Evolutionary conservation across 2,888 invertebrate species (phyloP).

Genomic region (Ceramica pisi): DNA sequence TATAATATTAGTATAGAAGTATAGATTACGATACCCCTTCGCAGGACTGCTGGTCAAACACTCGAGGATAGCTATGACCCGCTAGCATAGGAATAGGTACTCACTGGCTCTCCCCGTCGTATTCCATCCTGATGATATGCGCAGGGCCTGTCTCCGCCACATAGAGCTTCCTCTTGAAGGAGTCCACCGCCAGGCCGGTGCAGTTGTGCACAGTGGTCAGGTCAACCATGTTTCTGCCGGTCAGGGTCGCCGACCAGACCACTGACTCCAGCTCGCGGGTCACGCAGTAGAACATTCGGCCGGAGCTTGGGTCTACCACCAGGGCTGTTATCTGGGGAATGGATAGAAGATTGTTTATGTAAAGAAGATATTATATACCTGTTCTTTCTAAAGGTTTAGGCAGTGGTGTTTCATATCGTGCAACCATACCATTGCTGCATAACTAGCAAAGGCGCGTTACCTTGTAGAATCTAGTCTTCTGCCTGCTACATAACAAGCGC

Average conservation of each 20-base stretch:
- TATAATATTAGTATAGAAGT: too few relatives aligned
- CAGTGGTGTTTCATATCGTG: neutral
- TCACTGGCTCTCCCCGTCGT: slow-evolving; percentile 79
- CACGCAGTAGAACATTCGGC: slow-evolving; percentile 91
- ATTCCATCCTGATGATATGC: slow-evolving; percentile 83
- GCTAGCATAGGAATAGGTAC: too few relatives aligned
- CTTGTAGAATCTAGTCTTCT: too few relatives aligned
- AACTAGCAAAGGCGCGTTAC: too few relatives aligned
- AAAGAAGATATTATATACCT: too few relatives aligned
- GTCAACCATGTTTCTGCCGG: slow-evolving; percentile 87
- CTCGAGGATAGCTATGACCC: too few relatives aligned
- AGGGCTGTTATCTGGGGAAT: slow-evolving; percentile 89
- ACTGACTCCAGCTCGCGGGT: slow-evolving; percentile 83
- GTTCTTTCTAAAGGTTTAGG: neutral
- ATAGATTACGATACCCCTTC: too few relatives aligned
- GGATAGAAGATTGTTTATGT: neutral
- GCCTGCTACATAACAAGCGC: too few relatives aligned
- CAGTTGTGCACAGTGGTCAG: slow-evolving; percentile 79
- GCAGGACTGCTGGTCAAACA: too few relatives aligned
- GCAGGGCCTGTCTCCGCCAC: slow-evolving; percentile 92
- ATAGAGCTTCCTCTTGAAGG: slow-evolving; percentile 92
- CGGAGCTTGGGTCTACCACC: slow-evolving; percentile 92
- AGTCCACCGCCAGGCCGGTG: slow-evolving; percentile 87
- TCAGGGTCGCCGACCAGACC: slow-evolving; percentile 89
- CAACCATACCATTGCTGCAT: too few relatives aligned